phyloP scores from a whole-genome alignment of 2,113 vertebrate genomes.

The Tragulus kanchil region DNA sequence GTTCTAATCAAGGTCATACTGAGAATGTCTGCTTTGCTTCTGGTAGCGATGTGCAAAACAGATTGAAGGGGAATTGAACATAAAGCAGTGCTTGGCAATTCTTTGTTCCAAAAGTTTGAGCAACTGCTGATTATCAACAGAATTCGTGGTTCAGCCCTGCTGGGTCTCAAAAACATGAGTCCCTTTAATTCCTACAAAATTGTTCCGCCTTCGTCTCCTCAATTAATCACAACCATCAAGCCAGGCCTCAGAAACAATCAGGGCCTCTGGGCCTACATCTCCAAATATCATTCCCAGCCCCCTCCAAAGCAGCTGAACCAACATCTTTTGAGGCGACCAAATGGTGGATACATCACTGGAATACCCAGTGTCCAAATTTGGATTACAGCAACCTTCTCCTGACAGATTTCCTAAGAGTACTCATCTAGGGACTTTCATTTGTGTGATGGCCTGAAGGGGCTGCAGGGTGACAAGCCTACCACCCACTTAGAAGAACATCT shows the following conservation, averaged over 20 bases:
- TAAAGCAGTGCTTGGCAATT: not conserved
- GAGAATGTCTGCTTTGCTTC: not conserved
- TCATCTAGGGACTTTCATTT: slow-evolving; percentile 45
- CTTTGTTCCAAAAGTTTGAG: not conserved
- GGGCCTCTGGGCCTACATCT: not conserved
- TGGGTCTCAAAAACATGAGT: not conserved
- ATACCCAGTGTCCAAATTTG: slow-evolving; percentile 45
- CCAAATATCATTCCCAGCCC: slow-evolving; percentile 78
- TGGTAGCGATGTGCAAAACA: not conserved
- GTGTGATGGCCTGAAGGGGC: slow-evolving; percentile 25
- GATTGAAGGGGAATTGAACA: not conserved
- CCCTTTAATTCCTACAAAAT: slow-evolving; percentile 35
- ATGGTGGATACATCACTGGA: slow-evolving; percentile 78
- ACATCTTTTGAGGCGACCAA: slow-evolving; percentile 78
- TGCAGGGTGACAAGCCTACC: slow-evolving; percentile 63
- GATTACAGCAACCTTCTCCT: slow-evolving; percentile 60
- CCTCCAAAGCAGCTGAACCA: slow-evolving; percentile 82
- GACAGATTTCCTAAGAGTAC: slow-evolving; percentile 61
- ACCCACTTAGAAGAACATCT: slow-evolving; percentile 70
- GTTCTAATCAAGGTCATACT: not conserved
- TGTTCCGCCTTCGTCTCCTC: not conserved
- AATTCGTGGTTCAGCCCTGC: not conserved
- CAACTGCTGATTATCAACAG: not conserved
- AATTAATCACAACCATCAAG: slow-evolving; percentile 71
- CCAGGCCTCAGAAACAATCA: slow-evolving; percentile 10